Evolutionary conservation across 2,113 vertebrate species (phyloP).

Genomic region (Talpa occidentalis): DNA sequence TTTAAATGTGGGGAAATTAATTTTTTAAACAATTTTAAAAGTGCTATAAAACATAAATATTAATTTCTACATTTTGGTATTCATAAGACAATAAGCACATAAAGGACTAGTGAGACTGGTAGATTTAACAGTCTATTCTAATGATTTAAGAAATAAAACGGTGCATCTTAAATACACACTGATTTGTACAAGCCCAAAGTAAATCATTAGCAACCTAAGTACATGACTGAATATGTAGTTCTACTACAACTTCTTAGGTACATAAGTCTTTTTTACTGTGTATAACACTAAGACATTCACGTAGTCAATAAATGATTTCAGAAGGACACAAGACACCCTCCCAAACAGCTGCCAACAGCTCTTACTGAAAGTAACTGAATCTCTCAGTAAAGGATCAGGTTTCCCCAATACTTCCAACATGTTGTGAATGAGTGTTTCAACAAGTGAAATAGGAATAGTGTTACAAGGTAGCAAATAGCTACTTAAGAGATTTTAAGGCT

Average conservation of each 20-base stretch:
- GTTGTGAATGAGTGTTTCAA: constrained; percentile 63
- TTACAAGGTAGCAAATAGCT: constrained; percentile 47
- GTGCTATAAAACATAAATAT: neutral
- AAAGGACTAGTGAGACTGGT: neutral
- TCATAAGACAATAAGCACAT: neutral
- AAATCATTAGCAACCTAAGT: constrained; percentile 35
- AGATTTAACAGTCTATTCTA: constrained; percentile 21
- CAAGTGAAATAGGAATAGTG: constrained; percentile 43
- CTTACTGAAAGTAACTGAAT: constrained; percentile 57
- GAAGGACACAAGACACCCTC: constrained; percentile 53
- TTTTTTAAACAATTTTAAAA: neutral
- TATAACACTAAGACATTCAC: constrained; percentile 39
- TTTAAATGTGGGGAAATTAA: neutral
- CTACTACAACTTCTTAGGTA: neutral
- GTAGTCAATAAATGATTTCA: constrained; percentile 57
- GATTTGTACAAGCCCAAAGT: neutral
- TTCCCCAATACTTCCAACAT: constrained; percentile 49
- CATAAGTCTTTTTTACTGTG: constrained; percentile 31
- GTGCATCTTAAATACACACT: constrained; percentile 18
- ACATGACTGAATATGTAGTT: neutral
- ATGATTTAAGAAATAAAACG: constrained; percentile 27
- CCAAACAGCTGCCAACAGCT: constrained; percentile 60
- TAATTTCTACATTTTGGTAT: constrained; percentile 32
- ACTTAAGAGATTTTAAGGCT: constrained; percentile 61
- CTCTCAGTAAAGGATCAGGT: constrained; percentile 35